Evolutionary conservation across 2,113 vertebrate species (phyloP).

Genomic region (Urocitellus parryii): DNA sequence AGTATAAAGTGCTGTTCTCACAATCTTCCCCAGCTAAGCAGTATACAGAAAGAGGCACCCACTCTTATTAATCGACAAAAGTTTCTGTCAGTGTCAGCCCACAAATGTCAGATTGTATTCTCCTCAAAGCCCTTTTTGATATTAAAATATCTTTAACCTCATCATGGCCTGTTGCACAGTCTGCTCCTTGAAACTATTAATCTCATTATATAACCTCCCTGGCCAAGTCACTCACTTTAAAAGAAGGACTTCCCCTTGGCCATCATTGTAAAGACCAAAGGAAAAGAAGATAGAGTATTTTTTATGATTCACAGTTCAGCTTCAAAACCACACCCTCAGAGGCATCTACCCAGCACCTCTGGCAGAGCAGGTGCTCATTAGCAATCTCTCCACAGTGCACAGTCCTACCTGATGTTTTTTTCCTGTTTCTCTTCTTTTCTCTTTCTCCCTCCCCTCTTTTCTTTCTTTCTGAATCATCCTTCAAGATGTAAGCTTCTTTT

Average conservation of each 20-base stretch:
- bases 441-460: not conserved
- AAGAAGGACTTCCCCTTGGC: conserved; percentile 69
- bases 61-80: conserved; percentile 53
- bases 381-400: not conserved
- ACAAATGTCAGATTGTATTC: conserved; percentile 68
- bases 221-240: conserved; percentile 71
- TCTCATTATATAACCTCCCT: conserved; percentile 68
- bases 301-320: not conserved
- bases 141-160: conserved; percentile 79
- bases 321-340: conserved; percentile 23
- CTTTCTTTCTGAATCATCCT: not conserved
- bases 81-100: conserved; percentile 47
- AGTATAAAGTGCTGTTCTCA: not conserved
- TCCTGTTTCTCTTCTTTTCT: not conserved
- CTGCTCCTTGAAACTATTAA: conserved; percentile 71
- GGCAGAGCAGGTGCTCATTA: not conserved
- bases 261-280: conserved; percentile 64
- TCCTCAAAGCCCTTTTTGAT: conserved; percentile 60
- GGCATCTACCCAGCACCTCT: not conserved
- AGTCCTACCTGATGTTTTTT: no score
- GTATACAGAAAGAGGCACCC: conserved; percentile 36
- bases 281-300: conserved; percentile 26
- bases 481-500: not conserved
- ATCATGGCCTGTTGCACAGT: conserved; percentile 42
- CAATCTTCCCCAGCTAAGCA: not conserved